Evolutionary conservation across 2,888 invertebrate species (phyloP).

Genomic region (Abrostola tripartita): DNA sequence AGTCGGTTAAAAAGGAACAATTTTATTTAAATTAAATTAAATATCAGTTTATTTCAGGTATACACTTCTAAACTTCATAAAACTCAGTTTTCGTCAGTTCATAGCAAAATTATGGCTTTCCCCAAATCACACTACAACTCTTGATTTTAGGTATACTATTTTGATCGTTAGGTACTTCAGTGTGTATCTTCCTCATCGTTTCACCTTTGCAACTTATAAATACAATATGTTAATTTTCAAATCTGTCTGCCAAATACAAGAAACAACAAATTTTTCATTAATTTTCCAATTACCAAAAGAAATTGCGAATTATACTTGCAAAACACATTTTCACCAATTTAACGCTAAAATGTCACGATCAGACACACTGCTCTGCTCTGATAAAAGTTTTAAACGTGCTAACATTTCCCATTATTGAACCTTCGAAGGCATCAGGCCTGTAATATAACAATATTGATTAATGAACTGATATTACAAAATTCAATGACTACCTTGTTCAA

Average conservation of each 20-base stretch:
- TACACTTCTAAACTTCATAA: too few species aligned
- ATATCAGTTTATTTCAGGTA: too few species aligned
- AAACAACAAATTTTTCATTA: slow-evolving; percentile 9
- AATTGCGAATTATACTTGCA: slow-evolving; percentile 35
- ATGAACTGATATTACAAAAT: not conserved
- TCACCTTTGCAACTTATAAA: too few species aligned
- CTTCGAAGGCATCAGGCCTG: not conserved
- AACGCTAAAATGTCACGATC: slow-evolving; percentile 18
- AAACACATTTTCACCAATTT: slow-evolving; percentile 33
- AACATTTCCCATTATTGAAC: slow-evolving; percentile 18
- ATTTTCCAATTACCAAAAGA: slow-evolving; percentile 24
- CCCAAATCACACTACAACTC: too few species aligned
- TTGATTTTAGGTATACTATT: too few species aligned
- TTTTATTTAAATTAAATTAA: too few species aligned
- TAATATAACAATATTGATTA: slow-evolving; percentile 5
- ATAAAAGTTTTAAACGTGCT: slow-evolving; percentile 19
- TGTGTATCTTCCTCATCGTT: too few species aligned
- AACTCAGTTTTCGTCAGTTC: too few species aligned
- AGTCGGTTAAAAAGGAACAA: too few species aligned
- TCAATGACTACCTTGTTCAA: not conserved
- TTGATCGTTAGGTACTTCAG: too few species aligned
- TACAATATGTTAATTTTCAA: not conserved
- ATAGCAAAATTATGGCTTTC: too few species aligned
- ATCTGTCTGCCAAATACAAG: not conserved
- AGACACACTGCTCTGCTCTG: slow-evolving; percentile 2